phyloP scores from a whole-genome alignment of 2,888 invertebrate species.

The Heliconius ethilla region DNA sequence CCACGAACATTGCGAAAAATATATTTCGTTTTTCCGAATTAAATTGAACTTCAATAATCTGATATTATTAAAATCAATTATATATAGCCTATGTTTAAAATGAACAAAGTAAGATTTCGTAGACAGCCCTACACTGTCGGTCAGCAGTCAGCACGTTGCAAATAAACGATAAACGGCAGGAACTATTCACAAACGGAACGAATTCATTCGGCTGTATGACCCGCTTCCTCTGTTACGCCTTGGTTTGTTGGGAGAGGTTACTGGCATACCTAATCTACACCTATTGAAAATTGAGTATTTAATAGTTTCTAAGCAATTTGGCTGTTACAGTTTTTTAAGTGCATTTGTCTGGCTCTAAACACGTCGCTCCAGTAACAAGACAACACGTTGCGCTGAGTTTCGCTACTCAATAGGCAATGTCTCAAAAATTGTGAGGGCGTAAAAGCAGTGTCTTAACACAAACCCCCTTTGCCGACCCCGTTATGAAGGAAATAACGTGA shows the following conservation, averaged over 20 bases:
- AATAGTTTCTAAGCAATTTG: not conserved
- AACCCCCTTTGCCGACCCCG: too few species aligned
- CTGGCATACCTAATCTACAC: slow-evolving; percentile 33
- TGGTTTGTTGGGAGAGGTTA: slow-evolving; percentile 36
- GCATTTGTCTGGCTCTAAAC: too few species aligned
- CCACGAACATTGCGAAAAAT: too few species aligned
- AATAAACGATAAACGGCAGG: slow-evolving; percentile 39
- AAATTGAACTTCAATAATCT: too few species aligned
- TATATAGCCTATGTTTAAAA: not conserved
- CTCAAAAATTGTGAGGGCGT: too few species aligned
- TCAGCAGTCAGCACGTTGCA: slow-evolving; percentile 25
- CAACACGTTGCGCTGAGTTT: too few species aligned
- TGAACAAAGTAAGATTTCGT: not conserved
- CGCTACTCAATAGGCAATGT: too few species aligned
- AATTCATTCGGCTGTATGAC: slow-evolving; percentile 40
- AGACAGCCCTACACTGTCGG: not conserved
- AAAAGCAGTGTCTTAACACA: too few species aligned
- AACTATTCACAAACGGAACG: slow-evolving; percentile 41
- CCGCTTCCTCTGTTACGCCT: slow-evolving; percentile 39
- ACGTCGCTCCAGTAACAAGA: too few species aligned
- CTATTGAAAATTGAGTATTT: slow-evolving; percentile 25
- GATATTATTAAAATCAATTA: not conserved
- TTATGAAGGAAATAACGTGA: too few species aligned
- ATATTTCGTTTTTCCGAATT: too few species aligned
- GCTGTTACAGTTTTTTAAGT: not conserved